Base-by-base conservation (phyloP, 2,888 invertebrate genomes). In the Pantelozetes paolii region DNA sequence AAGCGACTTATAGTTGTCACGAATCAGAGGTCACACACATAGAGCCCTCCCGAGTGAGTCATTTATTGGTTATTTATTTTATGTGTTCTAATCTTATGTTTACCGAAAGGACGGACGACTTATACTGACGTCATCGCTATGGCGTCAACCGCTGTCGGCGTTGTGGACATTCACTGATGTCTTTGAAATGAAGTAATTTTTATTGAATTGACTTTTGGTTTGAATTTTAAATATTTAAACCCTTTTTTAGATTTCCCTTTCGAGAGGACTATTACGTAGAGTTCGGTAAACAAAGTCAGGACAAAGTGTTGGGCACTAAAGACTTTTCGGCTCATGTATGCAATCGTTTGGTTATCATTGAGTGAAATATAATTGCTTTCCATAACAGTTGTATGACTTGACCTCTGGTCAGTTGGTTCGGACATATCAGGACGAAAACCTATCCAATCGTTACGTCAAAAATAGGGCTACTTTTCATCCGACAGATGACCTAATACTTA, bases 381-480 rank as follows among this genome's bases (percentile, higher is more conserved):
- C n/a, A n/a, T n/a, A 36, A 36, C 36, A 89, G 86, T 88, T 98
- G 72, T 97, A 92, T 83, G 98, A 99, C 83, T 88, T 93, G 20
- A 85, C 87, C 76, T 93, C 93, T 0, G 91, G 92, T 2, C 84
- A 87, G 73, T 86, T 88, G 77, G 82, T 96, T 57, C 84, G 88
- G 77, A 88, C 89, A 0, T 86, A 97, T 64, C 87, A 88, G 40
- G 83, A 84, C 76, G 92, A 93, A 0, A 86, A 89, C 72, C 88
- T 91, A 80, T 90, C 92, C 75, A 98, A 98, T 84, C 90, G 91
- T 81, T 99, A 98, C 83, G 89, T 89, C 1, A 90, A 91, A 84
- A 98, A 98, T 84, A 86, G 91, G 71, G 97, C 98, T 2, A 94
- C 94, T 1, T 96, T 95, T 83, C 93, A 91, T 83, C 92, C 92